Base-by-base conservation (phyloP, 2,113 vertebrate genomes). In the Zonotrichia leucophrys region DNA sequence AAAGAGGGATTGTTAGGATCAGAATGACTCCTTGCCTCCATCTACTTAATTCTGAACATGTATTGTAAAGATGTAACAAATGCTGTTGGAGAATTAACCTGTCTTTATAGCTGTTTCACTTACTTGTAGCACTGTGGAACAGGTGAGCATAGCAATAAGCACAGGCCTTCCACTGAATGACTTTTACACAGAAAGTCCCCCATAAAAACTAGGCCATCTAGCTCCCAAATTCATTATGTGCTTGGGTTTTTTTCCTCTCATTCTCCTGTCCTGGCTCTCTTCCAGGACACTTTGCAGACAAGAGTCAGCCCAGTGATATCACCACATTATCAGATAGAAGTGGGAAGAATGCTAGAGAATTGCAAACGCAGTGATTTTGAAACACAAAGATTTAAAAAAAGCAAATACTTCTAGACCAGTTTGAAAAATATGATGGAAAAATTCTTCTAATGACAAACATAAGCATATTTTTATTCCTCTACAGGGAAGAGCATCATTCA, bases 51-150 rank as follows among this genome's bases (percentile, higher is more conserved):
- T 91, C 63, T 82, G 39, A 30, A 31, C 21, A 59, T 42, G 30
- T 70, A 92, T 41, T 66, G 33, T 66, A 80, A 90, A 88, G 75
- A 86, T 50, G 55, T 76, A 77, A 77, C 72, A 83, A 94, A 94
- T 80, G 47, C 68, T 95, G 75, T 22, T 69, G 75, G 55, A 66
- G 50, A 94, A 59, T 46, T 77, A 66, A 67, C 21, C 28, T 42
- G 33, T 53, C 41, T 79, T 87, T 92, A 82, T 30, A 84, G 58
- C 53, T 79, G 31, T 72, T 95, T 92, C 10, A 2, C 41, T 59
- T 59, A 59, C 52, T 68, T 8, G 9, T 27, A 79, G 93, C 18
- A 55, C 67, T 80, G 50, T n/a, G 55, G 80, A 91, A 39, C 33
- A 66, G 62, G 23, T 85, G 46, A 89, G 58, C 62, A 46, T 22